phyloP scores from a whole-genome alignment of 2,113 vertebrate species.

The Pteropus alecto region DNA sequence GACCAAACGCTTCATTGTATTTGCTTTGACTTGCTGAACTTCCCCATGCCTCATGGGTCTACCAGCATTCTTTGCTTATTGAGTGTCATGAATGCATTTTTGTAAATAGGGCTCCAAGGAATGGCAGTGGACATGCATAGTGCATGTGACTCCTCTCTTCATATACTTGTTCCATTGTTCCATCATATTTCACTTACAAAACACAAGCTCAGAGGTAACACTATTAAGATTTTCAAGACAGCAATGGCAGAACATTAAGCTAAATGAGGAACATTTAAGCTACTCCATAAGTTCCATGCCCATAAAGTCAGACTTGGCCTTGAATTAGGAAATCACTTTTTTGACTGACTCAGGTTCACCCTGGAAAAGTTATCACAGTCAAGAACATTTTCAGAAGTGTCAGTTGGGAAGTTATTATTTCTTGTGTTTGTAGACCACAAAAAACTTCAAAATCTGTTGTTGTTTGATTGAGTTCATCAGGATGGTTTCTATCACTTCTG shows the following conservation, averaged over 20 bases:
- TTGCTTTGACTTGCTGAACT: not conserved
- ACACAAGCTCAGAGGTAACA: not conserved
- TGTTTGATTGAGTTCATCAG: not conserved
- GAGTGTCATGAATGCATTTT: not conserved
- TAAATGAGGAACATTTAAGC: not conserved
- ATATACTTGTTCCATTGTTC: accelerated
- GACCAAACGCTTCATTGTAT: not conserved
- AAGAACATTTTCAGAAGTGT: not conserved
- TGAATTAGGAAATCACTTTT: not conserved
- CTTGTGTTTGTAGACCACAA: not conserved
- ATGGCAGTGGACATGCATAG: accelerated
- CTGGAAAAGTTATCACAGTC: not conserved
- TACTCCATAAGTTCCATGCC: accelerated
- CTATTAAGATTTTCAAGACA: not conserved
- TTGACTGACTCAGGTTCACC: not conserved
- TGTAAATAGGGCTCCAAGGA: not conserved
- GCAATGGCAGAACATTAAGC: not conserved
- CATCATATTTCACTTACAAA: not conserved
- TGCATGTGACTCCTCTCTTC: accelerated
- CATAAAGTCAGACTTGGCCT: not conserved
- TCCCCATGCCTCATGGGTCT: not conserved
- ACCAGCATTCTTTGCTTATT: not conserved
- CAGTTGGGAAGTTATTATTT: not conserved
- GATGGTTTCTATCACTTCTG: not conserved
- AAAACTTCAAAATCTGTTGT: not conserved